Evolutionary conservation across 2,888 invertebrate species (phyloP).

Genomic region (Terebella lapidaria): DNA sequence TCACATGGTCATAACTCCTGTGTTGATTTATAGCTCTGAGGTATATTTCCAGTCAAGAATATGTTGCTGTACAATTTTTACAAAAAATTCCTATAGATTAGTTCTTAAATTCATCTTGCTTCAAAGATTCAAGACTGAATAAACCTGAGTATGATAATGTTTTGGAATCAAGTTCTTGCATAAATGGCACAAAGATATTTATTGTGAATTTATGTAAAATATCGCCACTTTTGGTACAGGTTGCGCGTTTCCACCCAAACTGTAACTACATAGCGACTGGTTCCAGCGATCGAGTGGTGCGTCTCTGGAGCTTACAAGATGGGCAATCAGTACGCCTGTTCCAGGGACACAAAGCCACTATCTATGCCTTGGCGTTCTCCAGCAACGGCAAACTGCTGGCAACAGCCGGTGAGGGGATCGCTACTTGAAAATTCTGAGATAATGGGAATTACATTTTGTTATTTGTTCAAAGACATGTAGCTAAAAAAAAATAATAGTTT

Average conservation of each 20-base stretch:
- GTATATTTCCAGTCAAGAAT: background rate
- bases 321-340: conserved; percentile 72
- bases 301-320: conserved; percentile 81
- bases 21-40: background rate
- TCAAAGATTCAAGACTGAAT: too few relatives aligned
- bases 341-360: conserved; percentile 68
- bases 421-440: too few relatives aligned
- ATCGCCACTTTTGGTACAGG: conserved; percentile 60
- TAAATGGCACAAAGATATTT: too few relatives aligned
- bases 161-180: too few relatives aligned
- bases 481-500: background rate
- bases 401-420: conserved; percentile 73
- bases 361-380: conserved; percentile 76
- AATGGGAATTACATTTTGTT: background rate
- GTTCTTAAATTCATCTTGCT: too few relatives aligned
- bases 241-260: conserved; percentile 88
- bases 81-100: too few relatives aligned
- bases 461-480: background rate
- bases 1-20: too few relatives aligned
- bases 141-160: too few relatives aligned
- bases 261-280: conserved; percentile 84
- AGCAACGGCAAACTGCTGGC: conserved; percentile 79
- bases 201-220: too few relatives aligned
- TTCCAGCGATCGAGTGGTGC: conserved; percentile 80
- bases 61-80: background rate